Evolutionary conservation across 2,113 vertebrate genomes (phyloP), one percentile per base, ranked within the genome.

Genomic region (Microtus pennsylvanicus): DNA sequence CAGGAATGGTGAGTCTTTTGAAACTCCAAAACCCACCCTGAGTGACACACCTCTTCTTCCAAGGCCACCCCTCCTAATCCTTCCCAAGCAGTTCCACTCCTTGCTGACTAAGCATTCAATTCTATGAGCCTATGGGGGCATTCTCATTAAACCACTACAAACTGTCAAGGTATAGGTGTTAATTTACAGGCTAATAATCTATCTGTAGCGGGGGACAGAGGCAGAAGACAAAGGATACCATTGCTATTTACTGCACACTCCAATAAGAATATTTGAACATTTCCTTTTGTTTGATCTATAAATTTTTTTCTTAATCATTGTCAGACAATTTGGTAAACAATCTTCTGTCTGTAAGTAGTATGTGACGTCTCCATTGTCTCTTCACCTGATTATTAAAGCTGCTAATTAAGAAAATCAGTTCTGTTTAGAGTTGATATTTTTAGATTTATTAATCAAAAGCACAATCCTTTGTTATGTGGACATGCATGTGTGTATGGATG

Each of bases 401-500:
- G 6, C 28, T 82, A 58, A 70, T 81, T 91, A 93, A 72, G 76
- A 93, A 93, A 61, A 94, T 4, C 22, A 30, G 35, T 70, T 28
- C 33, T 38, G 52, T 75, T 82, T 77, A 22, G 30, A 61, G 58
- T 1, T 77, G 45, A 16, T 63, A 47, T 26, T 38, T 69, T 85
- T 70, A 19, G 63, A 28, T 70, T 90, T 91, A 61, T 90, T 96
- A 80, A 94, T 76, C 55, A 65, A 69, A 90, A 94, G 30, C 7
- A 26, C 7, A 55, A 42, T 92, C 87, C n/a, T 47, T 96, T 52
- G 50, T n/a, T 22, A 28, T 14, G 38, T 42, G 42, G 30, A 24
- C 45, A 26, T 76, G 38, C 35, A 35, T 70, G 47, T n/a, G n/a
- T 16, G 42, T n/a, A 33, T 63, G n/a, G 42, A 0, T 55, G 50